Percentiles rank a stretch among this genome's conserved stretches.
phyloP scores from a whole-genome alignment of 2,113 vertebrate species.

The Solenodon paradoxus region DNA sequence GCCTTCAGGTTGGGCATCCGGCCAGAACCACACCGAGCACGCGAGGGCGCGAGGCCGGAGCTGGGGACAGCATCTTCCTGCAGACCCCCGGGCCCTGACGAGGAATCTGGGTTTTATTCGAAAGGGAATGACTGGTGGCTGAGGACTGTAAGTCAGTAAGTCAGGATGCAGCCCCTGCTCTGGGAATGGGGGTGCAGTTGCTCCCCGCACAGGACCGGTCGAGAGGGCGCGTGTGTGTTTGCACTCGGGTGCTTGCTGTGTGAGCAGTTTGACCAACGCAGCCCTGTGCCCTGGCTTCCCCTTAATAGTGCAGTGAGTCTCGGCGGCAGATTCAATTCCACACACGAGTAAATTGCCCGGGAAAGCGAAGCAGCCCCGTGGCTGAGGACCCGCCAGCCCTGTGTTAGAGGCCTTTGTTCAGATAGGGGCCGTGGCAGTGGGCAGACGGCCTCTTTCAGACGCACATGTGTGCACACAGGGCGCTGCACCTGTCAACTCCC shows the following conservation, averaged over 20 bases:
- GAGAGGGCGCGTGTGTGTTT: accelerated
- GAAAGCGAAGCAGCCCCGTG: too few relatives aligned
- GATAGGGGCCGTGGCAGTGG: slow-evolving; percentile 76
- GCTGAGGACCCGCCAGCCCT: too few relatives aligned
- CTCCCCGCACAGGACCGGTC: accelerated
- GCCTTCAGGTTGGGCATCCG: background rate
- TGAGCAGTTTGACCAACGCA: slow-evolving; percentile 81
- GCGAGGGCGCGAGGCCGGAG: background rate
- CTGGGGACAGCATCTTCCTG: background rate
- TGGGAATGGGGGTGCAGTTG: accelerated
- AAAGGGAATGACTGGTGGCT: background rate
- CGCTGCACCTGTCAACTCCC: too few relatives aligned
- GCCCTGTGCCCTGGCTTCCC: slow-evolving; percentile 79
- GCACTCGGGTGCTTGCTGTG: background rate
- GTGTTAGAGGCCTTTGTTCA: slow-evolving; percentile 80
- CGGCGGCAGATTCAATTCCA: slow-evolving; percentile 89
- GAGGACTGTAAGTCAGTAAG: background rate
- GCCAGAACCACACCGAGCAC: too few relatives aligned
- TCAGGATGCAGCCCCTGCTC: accelerated
- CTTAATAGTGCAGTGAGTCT: slow-evolving; percentile 89
- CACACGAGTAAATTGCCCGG: slow-evolving; percentile 80
- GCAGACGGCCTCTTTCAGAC: slow-evolving; percentile 73
- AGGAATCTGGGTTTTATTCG: background rate
- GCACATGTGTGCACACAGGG: slow-evolving; percentile 51
- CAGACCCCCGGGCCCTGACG: background rate